Percentiles rank a stretch among this genome's conserved stretches.
phyloP scores from a whole-genome alignment of 2,888 invertebrate genomes.

The Microctonus hyperodae region DNA sequence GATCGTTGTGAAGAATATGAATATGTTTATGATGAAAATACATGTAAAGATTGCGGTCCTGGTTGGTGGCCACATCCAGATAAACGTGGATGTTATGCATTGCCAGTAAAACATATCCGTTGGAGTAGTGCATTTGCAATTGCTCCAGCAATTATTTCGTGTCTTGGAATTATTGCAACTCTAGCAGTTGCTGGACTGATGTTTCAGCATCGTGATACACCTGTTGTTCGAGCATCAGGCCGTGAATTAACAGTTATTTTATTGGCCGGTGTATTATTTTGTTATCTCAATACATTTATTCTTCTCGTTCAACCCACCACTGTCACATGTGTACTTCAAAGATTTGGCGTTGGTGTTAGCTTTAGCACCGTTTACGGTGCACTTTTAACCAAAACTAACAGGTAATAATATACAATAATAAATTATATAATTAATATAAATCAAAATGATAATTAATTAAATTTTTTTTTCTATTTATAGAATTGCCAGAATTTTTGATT shows the following conservation, averaged over 20 bases:
- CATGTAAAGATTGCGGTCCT: constrained; percentile 71
- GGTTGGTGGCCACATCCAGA: constrained; percentile 71
- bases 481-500: constrained; percentile 71
- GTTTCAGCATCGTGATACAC: constrained; percentile 72
- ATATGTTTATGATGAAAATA: constrained; percentile 71
- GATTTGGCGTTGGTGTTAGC: constrained; percentile 73
- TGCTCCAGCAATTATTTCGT: constrained; percentile 70
- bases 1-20: constrained; percentile 75
- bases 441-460: neutral
- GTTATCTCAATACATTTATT: constrained; percentile 71
- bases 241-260: constrained; percentile 72
- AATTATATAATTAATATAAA: neutral
- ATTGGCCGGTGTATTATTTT: constrained; percentile 69
- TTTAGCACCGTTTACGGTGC: constrained; percentile 73
- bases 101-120: constrained; percentile 71
- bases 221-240: constrained; percentile 71
- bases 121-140: constrained; percentile 74
- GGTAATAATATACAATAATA: constrained; percentile 3
- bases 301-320: constrained; percentile 68
- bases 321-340: constrained; percentile 68
- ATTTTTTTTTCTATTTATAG: constrained; percentile 47
- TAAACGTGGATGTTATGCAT: constrained; percentile 69
- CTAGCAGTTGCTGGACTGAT: constrained; percentile 70
- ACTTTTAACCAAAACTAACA: constrained; percentile 72
- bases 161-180: constrained; percentile 70